Conservation (phyloP, 2,888 invertebrate species). For the Halictus quadricinctus region DNA sequence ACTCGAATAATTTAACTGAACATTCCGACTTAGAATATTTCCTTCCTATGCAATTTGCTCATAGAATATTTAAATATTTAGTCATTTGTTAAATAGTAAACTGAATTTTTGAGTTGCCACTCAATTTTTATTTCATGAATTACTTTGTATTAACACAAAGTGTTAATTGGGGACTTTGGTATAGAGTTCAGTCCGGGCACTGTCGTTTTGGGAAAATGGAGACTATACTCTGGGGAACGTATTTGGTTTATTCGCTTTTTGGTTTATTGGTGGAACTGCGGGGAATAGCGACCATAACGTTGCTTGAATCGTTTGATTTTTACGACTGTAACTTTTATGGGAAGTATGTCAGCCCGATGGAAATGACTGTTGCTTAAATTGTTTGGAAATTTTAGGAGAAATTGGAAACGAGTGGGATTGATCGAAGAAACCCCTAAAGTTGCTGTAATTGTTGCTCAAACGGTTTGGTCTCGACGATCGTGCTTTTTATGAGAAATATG, state of each 20-base stretch:
- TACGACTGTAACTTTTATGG: background rate
- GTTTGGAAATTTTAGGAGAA: background rate
- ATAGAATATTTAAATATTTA: too few relatives aligned
- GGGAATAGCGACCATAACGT: background rate
- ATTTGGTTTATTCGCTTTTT: too few relatives aligned
- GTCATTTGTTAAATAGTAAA: too few relatives aligned
- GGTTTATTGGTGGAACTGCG: background rate
- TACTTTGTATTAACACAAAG: too few relatives aligned
- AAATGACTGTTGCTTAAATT: background rate
- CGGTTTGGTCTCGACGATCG: background rate
- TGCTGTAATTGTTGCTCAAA: background rate
- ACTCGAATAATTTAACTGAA: too few relatives aligned
- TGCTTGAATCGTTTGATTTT: background rate
- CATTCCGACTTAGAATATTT: too few relatives aligned
- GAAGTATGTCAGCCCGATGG: background rate
- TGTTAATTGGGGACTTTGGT: background rate
- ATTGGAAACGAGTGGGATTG: background rate
- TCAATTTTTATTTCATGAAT: background rate
- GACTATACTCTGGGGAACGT: background rate
- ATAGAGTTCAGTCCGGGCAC: background rate
- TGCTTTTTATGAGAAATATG: too few relatives aligned
- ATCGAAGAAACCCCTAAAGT: background rate
- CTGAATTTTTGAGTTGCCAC: too few relatives aligned
- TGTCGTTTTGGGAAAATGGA: background rate
- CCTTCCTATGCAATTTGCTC: too few relatives aligned